A percentile compares a stretch with the other conserved stretches of the same genome.
Evolutionary conservation across 2,797 vertebrate genomes (phyloP).

Genomic region (Platyrinchus mystaceus): DNA sequence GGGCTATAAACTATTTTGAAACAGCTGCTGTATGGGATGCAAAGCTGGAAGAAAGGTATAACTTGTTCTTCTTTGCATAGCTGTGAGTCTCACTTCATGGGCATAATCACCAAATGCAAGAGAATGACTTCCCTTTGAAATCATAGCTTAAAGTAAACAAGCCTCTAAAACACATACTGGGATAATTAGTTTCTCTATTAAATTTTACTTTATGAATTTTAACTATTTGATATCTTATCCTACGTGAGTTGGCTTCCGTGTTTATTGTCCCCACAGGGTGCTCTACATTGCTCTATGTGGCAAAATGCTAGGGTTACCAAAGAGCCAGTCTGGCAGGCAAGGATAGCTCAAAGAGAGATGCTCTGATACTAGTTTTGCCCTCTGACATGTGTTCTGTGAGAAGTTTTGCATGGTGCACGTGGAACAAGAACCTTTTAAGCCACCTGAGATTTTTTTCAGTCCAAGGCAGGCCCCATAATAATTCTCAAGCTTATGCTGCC

Average conservation of each 20-base stretch:
- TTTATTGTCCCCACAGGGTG: background rate
- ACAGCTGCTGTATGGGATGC: background rate
- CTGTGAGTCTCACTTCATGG: background rate
- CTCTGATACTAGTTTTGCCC: background rate
- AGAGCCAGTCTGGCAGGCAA: background rate
- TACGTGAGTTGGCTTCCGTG: background rate
- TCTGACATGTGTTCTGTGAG: background rate
- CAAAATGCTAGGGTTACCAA: background rate
- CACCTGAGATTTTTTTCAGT: background rate
- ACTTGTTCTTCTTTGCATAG: background rate
- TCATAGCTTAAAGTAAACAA: background rate
- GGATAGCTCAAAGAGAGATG: background rate
- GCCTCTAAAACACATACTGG: background rate
- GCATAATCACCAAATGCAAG: background rate
- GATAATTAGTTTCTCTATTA: background rate
- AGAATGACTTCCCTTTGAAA: slow-evolving; percentile 1
- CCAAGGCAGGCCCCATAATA: background rate
- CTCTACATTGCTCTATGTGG: background rate
- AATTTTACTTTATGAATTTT: background rate
- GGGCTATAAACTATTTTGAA: background rate
- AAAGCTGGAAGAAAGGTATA: background rate
- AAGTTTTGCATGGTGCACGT: background rate
- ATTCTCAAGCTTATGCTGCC: background rate
- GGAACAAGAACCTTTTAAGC: background rate
- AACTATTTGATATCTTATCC: background rate